These are phyloP conservation scores for Thaumetopoea pityocampa DNA, from an alignment of 1,140 invertebrate genomes.

Conservation along the genomic window DNA sequence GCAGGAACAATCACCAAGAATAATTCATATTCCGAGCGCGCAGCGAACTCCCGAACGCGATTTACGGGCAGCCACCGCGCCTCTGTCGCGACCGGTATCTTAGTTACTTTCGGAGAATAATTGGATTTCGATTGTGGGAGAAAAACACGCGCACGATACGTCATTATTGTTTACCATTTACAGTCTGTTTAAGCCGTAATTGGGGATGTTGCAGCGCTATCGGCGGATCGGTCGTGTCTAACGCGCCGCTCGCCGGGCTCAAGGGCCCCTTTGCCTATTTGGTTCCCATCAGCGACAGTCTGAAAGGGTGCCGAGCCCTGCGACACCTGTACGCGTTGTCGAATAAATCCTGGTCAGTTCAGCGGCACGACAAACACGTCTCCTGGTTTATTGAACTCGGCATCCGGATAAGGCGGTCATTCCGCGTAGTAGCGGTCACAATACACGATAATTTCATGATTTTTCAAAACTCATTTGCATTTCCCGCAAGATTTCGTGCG, in stretches of 20 bases:
- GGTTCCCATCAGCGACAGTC: slow-evolving; percentile 56
- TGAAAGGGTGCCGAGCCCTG: slow-evolving; percentile 49
- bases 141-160: slow-evolving; percentile 45
- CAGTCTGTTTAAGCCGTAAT: slow-evolving; percentile 61
- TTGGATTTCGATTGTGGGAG: slow-evolving; percentile 70
- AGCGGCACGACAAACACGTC: slow-evolving; percentile 37
- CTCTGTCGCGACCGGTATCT: slow-evolving; percentile 47
- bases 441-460: slow-evolving; percentile 41
- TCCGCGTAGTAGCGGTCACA: slow-evolving; percentile 42
- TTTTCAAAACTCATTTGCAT: slow-evolving; percentile 51
- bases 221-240: slow-evolving; percentile 40
- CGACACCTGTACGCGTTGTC: slow-evolving; percentile 72
- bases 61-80: slow-evolving; percentile 47
- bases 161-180: slow-evolving; percentile 69
- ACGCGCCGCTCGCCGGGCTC: slow-evolving; percentile 38
- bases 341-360: slow-evolving; percentile 65
- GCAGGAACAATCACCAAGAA: slow-evolving; percentile 70
- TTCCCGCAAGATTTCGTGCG: slow-evolving; percentile 47
- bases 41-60: slow-evolving; percentile 65
- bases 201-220: slow-evolving; percentile 41
- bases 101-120: slow-evolving; percentile 72
- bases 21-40: slow-evolving; percentile 76
- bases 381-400: slow-evolving; percentile 63
- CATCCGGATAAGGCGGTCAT: slow-evolving; percentile 51
- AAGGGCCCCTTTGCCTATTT: slow-evolving; percentile 46